phyloP scores from a whole-genome alignment of 2,113 vertebrate species.

The Chloropsis cyanopogon region DNA sequence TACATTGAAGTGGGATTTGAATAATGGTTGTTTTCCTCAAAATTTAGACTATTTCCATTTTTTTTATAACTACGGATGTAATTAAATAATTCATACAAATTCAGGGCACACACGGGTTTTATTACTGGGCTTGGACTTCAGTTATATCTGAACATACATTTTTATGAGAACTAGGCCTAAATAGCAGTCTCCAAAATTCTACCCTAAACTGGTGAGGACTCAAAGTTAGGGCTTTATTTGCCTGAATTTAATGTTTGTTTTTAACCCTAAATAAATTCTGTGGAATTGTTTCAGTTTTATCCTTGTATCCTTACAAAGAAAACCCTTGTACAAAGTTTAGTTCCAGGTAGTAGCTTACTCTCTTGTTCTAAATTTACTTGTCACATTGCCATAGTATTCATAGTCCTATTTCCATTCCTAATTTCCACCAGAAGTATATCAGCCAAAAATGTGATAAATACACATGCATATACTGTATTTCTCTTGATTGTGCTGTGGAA shows the following conservation, averaged over 20 bases:
- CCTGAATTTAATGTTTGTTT: background rate
- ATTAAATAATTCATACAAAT: conserved; percentile 32
- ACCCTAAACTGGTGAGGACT: background rate
- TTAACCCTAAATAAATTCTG: background rate
- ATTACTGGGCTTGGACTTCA: background rate
- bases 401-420: background rate
- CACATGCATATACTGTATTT: background rate
- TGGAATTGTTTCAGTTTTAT: background rate
- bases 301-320: background rate
- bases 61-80: background rate
- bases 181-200: background rate
- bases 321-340: background rate
- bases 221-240: background rate
- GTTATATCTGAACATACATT: background rate
- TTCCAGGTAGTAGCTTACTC: background rate
- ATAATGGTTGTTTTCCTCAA: conserved; percentile 32
- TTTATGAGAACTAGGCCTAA: background rate
- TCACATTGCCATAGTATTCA: background rate
- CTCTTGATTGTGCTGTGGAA: background rate
- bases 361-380: background rate
- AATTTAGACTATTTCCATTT: background rate
- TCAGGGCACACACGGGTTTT: background rate
- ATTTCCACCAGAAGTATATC: conserved; percentile 8
- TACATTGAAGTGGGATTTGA: conserved; percentile 7
- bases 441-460: background rate